Base-by-base conservation (phyloP, 2,888 invertebrate genomes). In the Capitulum mitella region DNA sequence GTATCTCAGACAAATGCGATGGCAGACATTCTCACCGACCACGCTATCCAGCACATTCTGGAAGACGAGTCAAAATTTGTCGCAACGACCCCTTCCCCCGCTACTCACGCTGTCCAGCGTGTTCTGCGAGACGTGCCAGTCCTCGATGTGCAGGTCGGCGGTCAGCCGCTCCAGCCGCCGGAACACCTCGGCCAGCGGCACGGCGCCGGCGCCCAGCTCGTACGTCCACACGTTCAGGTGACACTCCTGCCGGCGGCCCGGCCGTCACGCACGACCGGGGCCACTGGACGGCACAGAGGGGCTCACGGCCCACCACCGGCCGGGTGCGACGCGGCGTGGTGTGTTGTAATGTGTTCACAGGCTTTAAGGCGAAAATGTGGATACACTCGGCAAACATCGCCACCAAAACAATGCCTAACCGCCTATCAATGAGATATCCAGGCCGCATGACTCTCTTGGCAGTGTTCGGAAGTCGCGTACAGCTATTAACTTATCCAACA, bases 141-240 rank as follows among this genome's bases (percentile, higher is more conserved):
- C 34, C 6, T 70, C 70, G 22, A 70, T 70, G 37, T 26, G 22
- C 22, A 32, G 32, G 5, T 70, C 34, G 34, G 64, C 26, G 16
- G 19, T 16, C 34, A 64, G 64, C 34, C 26, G 32, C 5, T 70
- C 70, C 70, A 70, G 37, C 32, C 34, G 32, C 14, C 64, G 34
- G 16, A 64, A 16, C 64, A 64, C 16, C 16, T 64, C 64, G 19
- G 34, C 12, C 14, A 64, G 64, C 34, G 32, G 34, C 32, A 19
- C 32, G 14, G 64, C 32, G 64, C 34, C 64, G 3, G 34, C 32
- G 26, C 26, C 64, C 34, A 64, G 16, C 64, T 64, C 64, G 64
- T 64, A 64, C 64, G 64, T 64, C 64, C 64, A 64, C 34, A 64
- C 64, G 64, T 64, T 34, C 64, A 64, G 64, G 34, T 64, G 64